Evolutionary conservation across 2,797 vertebrate species (phyloP), one percentile per base, ranked within the genome.

Genomic region (Hyperoplus lanceolatus): DNA sequence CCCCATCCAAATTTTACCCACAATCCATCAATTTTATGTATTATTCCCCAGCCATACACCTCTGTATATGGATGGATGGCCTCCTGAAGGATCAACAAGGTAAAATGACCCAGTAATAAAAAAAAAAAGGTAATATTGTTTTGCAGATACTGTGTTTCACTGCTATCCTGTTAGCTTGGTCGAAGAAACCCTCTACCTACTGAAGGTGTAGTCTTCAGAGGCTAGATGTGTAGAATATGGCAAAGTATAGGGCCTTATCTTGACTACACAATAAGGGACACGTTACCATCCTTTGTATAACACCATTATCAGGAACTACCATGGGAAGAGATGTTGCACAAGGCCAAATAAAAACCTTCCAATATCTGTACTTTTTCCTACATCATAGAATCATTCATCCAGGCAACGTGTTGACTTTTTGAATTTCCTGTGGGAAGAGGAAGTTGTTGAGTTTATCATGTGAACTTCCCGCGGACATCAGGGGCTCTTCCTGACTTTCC

Each of bases 391-490:
- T 71, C 69, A 3, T 29, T 0, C 0, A 63, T 65, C 39, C 41
- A 12, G 36, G 39, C 39, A 36, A 54, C 42, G 61, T 42, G 4
- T 12, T 88, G 62, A 75, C 29, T 49, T 73, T 41, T n/a, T 59
- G 53, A 18, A 38, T 79, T 83, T 88, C 83, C 74, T 49, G 16
- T 49, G 55, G 29, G 71, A 79, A 70, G 71, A 58, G 78, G 87
- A 86, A 59, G 80, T 73, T 55, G 60, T 90, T 46, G 38, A 73
- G 79, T 79, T 79, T 70, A 79, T 86, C 71, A 43, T 4, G 21
- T 58, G 50, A 66, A 76, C 80, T 80, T 93, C 89, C 91, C 3
- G 13, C 1, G 0, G 74, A 90, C 59, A 79, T 61, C n/a, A 1
- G 66, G 65, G 58, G 18, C 54, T 83, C 73, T 84, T 85, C 84